A percentile compares a stretch with the other conserved stretches of the same genome.
These are phyloP conservation scores for Torymus tubicola DNA, from an alignment of 2,888 invertebrate species.

Conservation along the genomic window DNA sequence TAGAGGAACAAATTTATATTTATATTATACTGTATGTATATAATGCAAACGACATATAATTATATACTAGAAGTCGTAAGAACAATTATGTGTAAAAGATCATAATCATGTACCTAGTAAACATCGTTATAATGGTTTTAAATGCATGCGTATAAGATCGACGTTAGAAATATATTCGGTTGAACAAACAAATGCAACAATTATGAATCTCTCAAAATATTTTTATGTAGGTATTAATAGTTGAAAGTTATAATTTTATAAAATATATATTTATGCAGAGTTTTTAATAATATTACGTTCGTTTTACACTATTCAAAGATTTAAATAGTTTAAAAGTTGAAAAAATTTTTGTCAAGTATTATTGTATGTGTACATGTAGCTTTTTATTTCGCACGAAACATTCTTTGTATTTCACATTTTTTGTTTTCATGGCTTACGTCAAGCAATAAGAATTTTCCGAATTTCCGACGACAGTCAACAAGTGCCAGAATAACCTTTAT, in stretches of 20 bases:
- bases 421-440: conserved; percentile 5
- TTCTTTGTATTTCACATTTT: not conserved
- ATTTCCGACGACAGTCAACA: conserved; percentile 2
- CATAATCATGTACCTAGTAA: conserved; percentile 19
- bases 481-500: conserved; percentile 33
- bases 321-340: conserved; percentile 1
- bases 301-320: conserved; percentile 5
- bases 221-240: conserved; percentile 20
- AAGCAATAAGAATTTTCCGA: not conserved
- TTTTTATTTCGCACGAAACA: too few relatives aligned
- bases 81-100: conserved; percentile 27
- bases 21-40: conserved; percentile 33
- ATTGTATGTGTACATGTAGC: too few relatives aligned
- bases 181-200: conserved; percentile 21
- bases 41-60: conserved; percentile 45
- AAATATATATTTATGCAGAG: conserved; percentile 45
- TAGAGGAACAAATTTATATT: conserved; percentile 29
- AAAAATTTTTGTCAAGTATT: not conserved
- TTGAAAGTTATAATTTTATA: conserved; percentile 29
- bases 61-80: conserved; percentile 19
- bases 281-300: conserved; percentile 37
- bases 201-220: conserved; percentile 38
- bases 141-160: conserved; percentile 23
- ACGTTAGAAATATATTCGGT: conserved; percentile 9
- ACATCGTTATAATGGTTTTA: conserved; percentile 38